Evolutionary conservation across 2,797 vertebrate species (phyloP), one percentile per base, ranked within the genome.

Genomic region (Neopelma chrysocephalum): DNA sequence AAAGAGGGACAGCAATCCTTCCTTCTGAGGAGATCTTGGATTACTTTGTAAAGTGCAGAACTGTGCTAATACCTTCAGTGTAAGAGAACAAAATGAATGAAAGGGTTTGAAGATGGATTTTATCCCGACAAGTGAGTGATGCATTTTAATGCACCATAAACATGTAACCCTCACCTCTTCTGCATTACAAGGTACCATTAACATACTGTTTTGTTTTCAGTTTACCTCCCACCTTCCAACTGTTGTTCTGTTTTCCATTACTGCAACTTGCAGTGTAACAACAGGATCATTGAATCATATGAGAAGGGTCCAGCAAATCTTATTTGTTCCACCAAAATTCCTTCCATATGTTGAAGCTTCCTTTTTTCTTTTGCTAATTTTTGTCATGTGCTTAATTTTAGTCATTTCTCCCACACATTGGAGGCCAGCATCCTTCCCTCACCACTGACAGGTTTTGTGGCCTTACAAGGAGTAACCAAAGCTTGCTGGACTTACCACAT

Each of bases 261-360:
- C 90, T 97, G 71, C 77, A 96, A 32, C 93, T 96, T 97, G 75
- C 94, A 97, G 82, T 54, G 78, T 93, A 97, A 95, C 94, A 98
- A 96, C 97, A 98, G 97, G 96, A 96, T 95, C 32, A 10, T 96
- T 98, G 97, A 98, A 98, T 98, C 98, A 98, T 97, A 97, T 95
- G 97, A 97, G 96, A 97, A 97, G 93, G 94, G 96, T 95, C 94
- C 93, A 96, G 96, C 96, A 97, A 92, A 96, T 97, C 97, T 97
- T 97, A 98, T 97, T 98, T 98, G 97, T 98, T 97, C 87, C 94
- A 97, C 93, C 94, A 96, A 97, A 97, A 98, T 98, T 97, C 93
- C 95, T 98, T 98, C 98, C 98, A 98, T 98, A 95, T 98, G 97
- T 97, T 43, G 87, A 90, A 95, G 85, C 84, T 97, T 93, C 91